Percentiles rank a stretch among this genome's conserved stretches.
Evolutionary conservation across 2,113 vertebrate species (phyloP).

Genomic region (Phalacrocorax carbo): DNA sequence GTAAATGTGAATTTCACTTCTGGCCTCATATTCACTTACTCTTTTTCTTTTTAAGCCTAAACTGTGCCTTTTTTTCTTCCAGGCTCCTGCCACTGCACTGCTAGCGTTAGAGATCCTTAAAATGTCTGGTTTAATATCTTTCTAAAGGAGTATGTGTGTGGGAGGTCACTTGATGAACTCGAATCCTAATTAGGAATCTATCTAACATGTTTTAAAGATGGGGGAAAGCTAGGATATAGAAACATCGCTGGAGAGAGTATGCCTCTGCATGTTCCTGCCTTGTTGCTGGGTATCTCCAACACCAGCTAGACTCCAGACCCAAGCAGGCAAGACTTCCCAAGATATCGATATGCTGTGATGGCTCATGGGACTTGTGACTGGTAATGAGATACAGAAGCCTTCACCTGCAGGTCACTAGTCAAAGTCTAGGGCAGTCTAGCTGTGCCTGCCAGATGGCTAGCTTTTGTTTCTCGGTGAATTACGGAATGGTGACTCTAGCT

Average conservation of each 20-base stretch:
- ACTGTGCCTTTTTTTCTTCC: neutral
- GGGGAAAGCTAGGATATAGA: neutral
- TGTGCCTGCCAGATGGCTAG: constrained; percentile 45
- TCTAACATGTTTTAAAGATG: neutral
- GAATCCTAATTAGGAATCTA: neutral
- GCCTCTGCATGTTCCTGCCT: neutral
- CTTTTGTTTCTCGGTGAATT: neutral
- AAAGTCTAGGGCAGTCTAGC: neutral
- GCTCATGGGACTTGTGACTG: neutral
- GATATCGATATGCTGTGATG: neutral
- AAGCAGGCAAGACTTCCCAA: neutral
- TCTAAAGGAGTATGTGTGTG: neutral
- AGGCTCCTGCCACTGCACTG: neutral
- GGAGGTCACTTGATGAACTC: neutral
- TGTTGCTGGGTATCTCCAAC: neutral
- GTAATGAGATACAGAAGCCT: constrained; percentile 24
- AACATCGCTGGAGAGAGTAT: neutral
- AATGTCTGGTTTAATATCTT: neutral
- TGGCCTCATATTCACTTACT: neutral
- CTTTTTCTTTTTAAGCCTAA: neutral
- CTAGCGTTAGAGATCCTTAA: neutral
- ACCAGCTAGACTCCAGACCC: neutral
- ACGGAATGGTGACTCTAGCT: neutral
- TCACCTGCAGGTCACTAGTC: constrained; percentile 21
- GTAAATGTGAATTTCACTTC: neutral